Evolutionary conservation across 2,888 invertebrate species (phyloP), one percentile per base, ranked within the genome.

Genomic region (Lepidocyrtinus sp.): DNA sequence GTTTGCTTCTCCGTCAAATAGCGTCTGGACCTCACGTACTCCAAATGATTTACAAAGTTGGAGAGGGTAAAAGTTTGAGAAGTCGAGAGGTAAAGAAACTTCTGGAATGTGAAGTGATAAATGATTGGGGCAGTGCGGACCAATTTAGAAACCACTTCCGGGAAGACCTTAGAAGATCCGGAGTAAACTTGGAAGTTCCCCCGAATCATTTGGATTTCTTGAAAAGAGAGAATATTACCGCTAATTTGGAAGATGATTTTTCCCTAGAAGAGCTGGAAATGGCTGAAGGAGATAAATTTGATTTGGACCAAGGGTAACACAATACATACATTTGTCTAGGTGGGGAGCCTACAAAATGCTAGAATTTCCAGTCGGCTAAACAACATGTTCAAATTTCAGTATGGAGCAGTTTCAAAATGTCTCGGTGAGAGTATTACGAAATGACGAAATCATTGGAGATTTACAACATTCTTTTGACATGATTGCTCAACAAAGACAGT

Each of bases 21-120:
- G 91, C 92, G n/a, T 92, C 93, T 87, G 93, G 93, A 75, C 90
- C 90, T 86, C 92, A 92, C 88, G 91, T 93, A 88, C 91, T 93
- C 64, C 93, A 93, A 89, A 88, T 93, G 45, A 93, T 93, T 85
- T 93, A 93, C 90, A 90, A 91, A 71, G 90, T 90, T 86, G 90
- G 90, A 87, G 79, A 69, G 75, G 68, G 69, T 7, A 64, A 55
- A 22, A 61, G 62, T 7, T 80, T 77, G 1, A 50, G 73, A n/a
- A 27, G 71, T 1, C 61, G 88, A 76, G 74, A 80, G 55, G 69
- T 74, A 9, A 80, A 62, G 79, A 82, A 79, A 19, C 89, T 93
- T 2, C 90, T 91, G 87, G 93, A 93, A 89, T 94, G 94, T 88
- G 93, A 93, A 88, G 92, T 91, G 87, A 89, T 93, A 73, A 90